Evolutionary conservation across 1,140 invertebrate species (phyloP), one percentile per base, ranked within the genome.

Genomic region (Cotesia typhae): DNA sequence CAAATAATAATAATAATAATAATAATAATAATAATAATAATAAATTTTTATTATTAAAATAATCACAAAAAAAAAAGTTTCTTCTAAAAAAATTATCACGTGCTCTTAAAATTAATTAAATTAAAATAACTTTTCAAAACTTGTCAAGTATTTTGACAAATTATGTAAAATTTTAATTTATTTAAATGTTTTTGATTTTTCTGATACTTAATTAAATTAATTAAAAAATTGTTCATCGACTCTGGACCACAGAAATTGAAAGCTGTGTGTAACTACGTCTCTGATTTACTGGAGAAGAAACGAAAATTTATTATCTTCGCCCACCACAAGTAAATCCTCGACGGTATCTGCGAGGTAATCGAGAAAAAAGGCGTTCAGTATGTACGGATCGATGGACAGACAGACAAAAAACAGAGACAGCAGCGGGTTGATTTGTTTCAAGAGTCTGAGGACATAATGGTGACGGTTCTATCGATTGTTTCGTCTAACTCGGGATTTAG

Each of bases 281-380:
- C 87, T 17, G 90, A 94, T 75, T 73, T 92, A 14, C 80, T 94
- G 1, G 90, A 93, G 74, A 85, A 86, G 12, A 88, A 89, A 3
- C 88, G 88, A 6, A 99, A 99, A 85, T 96, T 98, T 80, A 87
- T 99, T 1, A 89, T 97, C 20, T 99, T 98, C 88, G 97, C 95
- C 2, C 97, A 99, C 87, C 98, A 99, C 85, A 89, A 90, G 74
- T 81, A 85, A 52, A 92, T 99, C 85, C 80, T 98, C 68, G 91
- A 96, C 82, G 91, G 90, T 0, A 89, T 96, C 51, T 90, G 90
- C 74, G 79, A 90, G 35, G 85, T 91, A 4, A 84, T 95, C 14
- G 85, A 88, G 75, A 85, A 88, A 9, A 89, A 91, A 66, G 87
- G 89, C 37, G 87, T 89, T 4, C 83, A 88, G 80, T 92, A 91